Evolutionary conservation across 2,113 vertebrate genomes (phyloP).

Genomic region (Camelus dromedarius): DNA sequence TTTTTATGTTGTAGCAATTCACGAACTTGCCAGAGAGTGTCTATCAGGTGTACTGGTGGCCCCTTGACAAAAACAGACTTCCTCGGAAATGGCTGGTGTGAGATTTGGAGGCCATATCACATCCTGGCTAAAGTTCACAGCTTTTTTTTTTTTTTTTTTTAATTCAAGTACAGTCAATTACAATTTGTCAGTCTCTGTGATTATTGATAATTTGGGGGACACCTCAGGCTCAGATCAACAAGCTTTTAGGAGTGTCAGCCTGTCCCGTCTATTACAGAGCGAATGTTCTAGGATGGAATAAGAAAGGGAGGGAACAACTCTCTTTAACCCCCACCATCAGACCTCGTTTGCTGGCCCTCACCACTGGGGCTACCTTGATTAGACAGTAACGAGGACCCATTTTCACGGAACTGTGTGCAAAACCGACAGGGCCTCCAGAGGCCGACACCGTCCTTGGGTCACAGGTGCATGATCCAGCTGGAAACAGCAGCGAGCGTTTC

Average conservation of each 20-base stretch:
- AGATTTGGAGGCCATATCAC: not conserved
- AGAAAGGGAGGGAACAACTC: not conserved
- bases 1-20: slow-evolving; percentile 42
- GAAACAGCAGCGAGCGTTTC: not conserved
- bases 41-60: not conserved
- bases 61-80: slow-evolving; percentile 1
- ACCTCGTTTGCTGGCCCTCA: not conserved
- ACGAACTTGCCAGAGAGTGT: not conserved
- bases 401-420: not conserved
- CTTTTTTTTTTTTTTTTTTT: not conserved
- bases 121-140: slow-evolving; percentile 17
- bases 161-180: too few relatives aligned
- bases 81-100: not conserved
- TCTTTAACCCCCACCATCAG: not conserved
- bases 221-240: not conserved
- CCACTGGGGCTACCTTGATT: not conserved
- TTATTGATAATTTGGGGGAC: not conserved
- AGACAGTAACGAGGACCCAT: not conserved
- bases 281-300: not conserved
- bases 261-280: not conserved
- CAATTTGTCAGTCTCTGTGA: not conserved
- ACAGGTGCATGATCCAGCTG: not conserved
- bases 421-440: not conserved
- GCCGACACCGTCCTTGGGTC: fast-evolving
- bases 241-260: fast-evolving